These are phyloP conservation scores for Cololabis saira DNA, from an alignment of 2,113 vertebrate genomes.

Conservation along the genomic window DNA sequence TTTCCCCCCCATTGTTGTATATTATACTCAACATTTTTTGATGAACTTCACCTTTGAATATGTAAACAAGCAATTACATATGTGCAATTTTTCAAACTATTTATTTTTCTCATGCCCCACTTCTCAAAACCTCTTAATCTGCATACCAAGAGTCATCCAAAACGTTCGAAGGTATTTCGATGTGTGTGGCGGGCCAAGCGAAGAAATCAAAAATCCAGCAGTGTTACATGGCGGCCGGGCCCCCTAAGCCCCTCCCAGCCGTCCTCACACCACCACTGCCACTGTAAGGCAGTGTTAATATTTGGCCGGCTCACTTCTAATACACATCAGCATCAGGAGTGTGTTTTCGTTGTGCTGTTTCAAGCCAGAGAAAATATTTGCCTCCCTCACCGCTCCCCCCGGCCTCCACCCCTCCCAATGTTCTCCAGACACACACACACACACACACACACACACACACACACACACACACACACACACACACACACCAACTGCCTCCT, in stretches of 20 bases:
- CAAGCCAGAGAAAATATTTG: conserved; percentile 82
- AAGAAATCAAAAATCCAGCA: not conserved
- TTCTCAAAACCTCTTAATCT: too few relatives aligned
- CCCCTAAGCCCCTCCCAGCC: conserved; percentile 34
- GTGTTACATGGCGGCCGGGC: conserved; percentile 20
- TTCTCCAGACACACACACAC: too few relatives aligned
- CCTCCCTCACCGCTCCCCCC: conserved; percentile 46
- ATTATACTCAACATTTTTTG: too few relatives aligned
- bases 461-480: conserved; percentile 21
- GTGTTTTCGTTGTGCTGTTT: conserved; percentile 74
- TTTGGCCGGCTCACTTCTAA: conserved; percentile 79
- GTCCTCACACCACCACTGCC: conserved; percentile 42
- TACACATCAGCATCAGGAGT: conserved; percentile 78
- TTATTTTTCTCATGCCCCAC: too few relatives aligned
- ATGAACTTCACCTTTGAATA: too few relatives aligned
- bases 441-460: too few relatives aligned
- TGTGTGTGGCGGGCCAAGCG: not conserved
- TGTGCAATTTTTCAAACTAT: too few relatives aligned
- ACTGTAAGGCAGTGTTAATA: conserved; percentile 77
- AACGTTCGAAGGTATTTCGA: not conserved
- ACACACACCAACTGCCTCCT: conserved; percentile 44
- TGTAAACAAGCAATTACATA: too few relatives aligned
- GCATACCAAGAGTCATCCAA: not conserved
- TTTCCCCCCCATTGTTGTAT: too few relatives aligned
- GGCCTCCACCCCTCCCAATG: conserved; percentile 26